These are phyloP conservation scores for Aurelia coerulea DNA, from an alignment of 30 jellyfish, hydroid and myxozoan genomes.

Conservation along the genomic window DNA sequence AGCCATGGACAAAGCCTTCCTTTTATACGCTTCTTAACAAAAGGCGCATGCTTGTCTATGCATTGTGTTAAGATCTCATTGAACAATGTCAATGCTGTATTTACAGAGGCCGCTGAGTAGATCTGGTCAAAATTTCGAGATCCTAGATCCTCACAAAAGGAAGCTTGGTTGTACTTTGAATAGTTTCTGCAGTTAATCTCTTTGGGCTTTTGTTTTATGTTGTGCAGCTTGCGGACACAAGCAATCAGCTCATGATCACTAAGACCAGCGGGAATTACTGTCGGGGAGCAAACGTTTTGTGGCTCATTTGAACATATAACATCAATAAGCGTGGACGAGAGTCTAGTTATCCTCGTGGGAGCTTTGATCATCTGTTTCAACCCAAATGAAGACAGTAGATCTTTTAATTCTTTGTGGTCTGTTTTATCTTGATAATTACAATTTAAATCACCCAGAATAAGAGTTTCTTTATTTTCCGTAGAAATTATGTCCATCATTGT, in stretches of 20 bases:
- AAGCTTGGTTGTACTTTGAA: constrained; percentile 61
- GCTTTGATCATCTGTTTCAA: constrained; percentile 36
- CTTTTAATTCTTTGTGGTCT: constrained; percentile 56
- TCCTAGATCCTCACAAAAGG: constrained; percentile 57
- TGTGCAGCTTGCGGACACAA: constrained; percentile 64
- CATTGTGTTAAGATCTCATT: constrained; percentile 27
- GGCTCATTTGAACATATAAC: not conserved
- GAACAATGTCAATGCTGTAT: constrained; percentile 56
- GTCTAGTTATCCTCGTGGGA: constrained; percentile 57
- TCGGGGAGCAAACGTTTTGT: constrained; percentile 18
- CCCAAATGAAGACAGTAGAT: constrained; percentile 29
- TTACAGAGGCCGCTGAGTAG: constrained; percentile 41
- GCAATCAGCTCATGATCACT: constrained; percentile 74
- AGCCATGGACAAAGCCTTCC: constrained; percentile 75
- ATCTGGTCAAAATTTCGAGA: constrained; percentile 40
- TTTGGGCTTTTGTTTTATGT: constrained; percentile 48
- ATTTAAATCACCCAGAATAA: constrained; percentile 31
- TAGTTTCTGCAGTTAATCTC: constrained; percentile 56
- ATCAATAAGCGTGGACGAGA: constrained; percentile 30
- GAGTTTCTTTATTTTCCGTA: constrained; percentile 38
- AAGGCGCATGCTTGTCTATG: constrained; percentile 70
- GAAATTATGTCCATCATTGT: constrained; percentile 30
- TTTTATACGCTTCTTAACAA: constrained; percentile 39
- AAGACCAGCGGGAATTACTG: constrained; percentile 65
- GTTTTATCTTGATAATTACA: constrained; percentile 39